Conservation (phyloP, 2,888 invertebrate genomes). For the Linnaemya vulpina region DNA sequence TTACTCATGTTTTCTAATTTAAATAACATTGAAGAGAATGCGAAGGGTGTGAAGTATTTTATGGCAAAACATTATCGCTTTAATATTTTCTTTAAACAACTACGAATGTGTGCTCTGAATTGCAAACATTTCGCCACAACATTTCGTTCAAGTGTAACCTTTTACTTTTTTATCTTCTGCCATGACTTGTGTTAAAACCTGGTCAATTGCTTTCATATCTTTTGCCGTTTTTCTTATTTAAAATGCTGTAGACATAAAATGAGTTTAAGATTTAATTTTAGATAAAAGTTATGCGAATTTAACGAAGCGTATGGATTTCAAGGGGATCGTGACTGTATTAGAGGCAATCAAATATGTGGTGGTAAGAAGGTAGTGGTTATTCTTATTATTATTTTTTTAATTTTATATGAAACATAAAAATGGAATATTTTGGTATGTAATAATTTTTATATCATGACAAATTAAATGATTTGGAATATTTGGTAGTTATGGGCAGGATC, state of each 20-base stretch:
- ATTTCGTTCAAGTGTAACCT: not conserved
- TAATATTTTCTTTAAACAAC: no score
- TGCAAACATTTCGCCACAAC: not conserved
- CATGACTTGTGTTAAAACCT: slow-evolving; percentile 41
- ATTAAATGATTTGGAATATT: no score
- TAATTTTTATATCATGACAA: no score
- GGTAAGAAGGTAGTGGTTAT: not conserved
- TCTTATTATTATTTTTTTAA: slow-evolving; percentile 4
- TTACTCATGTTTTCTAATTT: no score
- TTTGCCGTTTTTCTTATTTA: slow-evolving; percentile 62
- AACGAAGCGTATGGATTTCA: slow-evolving; percentile 67
- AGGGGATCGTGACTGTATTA: slow-evolving; percentile 67
- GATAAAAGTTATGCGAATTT: slow-evolving; percentile 72
- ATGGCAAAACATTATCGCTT: no score
- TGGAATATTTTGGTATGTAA: no score
- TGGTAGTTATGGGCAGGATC: no score
- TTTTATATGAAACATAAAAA: no score
- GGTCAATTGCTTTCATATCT: slow-evolving; percentile 56
- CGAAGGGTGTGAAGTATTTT: no score
- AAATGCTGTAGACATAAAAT: slow-evolving; percentile 71
- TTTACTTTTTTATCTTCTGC: not conserved
- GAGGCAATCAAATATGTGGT: not conserved
- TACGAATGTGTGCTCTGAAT: not conserved
- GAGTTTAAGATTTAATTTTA: slow-evolving; percentile 73
- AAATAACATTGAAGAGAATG: no score